Evolutionary conservation across 2,797 vertebrate species (phyloP).

Genomic region (Chelidonichthys spinosus): DNA sequence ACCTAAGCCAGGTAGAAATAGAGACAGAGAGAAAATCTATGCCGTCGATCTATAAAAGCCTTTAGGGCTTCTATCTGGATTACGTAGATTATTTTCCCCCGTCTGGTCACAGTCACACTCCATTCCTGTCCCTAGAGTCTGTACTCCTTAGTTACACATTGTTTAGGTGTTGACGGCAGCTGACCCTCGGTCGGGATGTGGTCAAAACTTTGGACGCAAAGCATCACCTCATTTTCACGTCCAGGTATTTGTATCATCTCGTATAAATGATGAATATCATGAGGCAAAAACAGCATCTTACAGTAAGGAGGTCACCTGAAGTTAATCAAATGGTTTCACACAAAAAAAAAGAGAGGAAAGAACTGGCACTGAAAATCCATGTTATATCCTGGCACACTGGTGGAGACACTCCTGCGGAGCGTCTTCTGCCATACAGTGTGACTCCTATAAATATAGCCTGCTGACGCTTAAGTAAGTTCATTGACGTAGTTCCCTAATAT

Average conservation of each 20-base stretch:
- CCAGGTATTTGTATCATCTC: background rate
- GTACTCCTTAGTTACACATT: conserved; percentile 62
- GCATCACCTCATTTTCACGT: conserved; percentile 2
- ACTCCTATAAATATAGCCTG: conserved; percentile 74
- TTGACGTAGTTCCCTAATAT: conserved; percentile 72
- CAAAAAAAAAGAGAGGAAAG: conserved; percentile 12
- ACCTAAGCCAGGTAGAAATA: conserved; percentile 84
- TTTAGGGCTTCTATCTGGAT: conserved; percentile 86
- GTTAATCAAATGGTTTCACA: background rate
- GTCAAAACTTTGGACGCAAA: conserved; percentile 18
- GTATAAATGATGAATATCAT: conserved; percentile 16
- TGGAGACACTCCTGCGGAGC: conserved; percentile 72
- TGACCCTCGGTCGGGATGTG: conserved; percentile 4
- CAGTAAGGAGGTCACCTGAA: background rate
- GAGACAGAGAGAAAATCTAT: conserved; percentile 85
- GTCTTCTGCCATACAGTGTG: conserved; percentile 70
- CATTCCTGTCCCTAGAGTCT: conserved; percentile 66
- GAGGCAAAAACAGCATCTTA: background rate
- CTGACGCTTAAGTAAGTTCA: conserved; percentile 78
- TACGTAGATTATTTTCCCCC: conserved; percentile 84
- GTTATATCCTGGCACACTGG: conserved; percentile 65
- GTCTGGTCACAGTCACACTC: conserved; percentile 82
- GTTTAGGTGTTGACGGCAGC: conserved; percentile 39
- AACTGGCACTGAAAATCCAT: conserved; percentile 54
- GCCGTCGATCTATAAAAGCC: conserved; percentile 86